Base-by-base conservation (phyloP, 2,797 vertebrate species). In the Labroides dimidiatus region DNA sequence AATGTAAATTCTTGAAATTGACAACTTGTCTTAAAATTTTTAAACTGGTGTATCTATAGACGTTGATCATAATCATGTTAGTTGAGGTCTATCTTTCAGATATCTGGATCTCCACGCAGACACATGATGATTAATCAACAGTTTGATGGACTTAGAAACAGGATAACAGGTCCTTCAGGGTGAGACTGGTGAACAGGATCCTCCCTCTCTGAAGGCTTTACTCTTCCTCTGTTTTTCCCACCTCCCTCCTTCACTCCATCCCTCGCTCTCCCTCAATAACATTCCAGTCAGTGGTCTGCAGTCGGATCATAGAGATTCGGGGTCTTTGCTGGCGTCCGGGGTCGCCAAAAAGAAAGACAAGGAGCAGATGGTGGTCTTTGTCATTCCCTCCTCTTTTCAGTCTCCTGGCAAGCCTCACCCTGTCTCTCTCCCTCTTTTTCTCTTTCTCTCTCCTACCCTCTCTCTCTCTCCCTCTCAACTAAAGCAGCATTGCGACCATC, bases 361-460 rank as follows among this genome's bases (percentile, higher is more conserved):
- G 95, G 95, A 98, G 96, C 97, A 99, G 97, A 98, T 99, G 97
- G 97, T 95, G 95, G 90, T 93, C 95, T 95, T 95, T 93, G 92
- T 94, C 92, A 93, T 91, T 94, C 94, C 94, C 94, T 95, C 94
- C 94, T 95, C 96, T 95, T 96, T 96, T 96, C 94, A 96, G 93
- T 82, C 82, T 78, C 68, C 83, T 83, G 24, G 94, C 94, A 95
- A 93, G 94, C 77, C 94, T 92, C 93, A 60, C 91, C 87, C 92
- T 93, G 76, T 84, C 81, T 80, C 72, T 77, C 66, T 84, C 64
- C 12, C 37, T 39, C 12, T 39, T 39, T 33, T 8, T 33, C 30
- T 33, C 6, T 27, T 6, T 73, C 62, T 64, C 66, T 63, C 65
- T n/a, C 43, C 75, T 45, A 27, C 6, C 30, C 61, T 53, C 60